phyloP scores from a whole-genome alignment of 2,797 vertebrate species.

The Neopelma chrysocephalum region DNA sequence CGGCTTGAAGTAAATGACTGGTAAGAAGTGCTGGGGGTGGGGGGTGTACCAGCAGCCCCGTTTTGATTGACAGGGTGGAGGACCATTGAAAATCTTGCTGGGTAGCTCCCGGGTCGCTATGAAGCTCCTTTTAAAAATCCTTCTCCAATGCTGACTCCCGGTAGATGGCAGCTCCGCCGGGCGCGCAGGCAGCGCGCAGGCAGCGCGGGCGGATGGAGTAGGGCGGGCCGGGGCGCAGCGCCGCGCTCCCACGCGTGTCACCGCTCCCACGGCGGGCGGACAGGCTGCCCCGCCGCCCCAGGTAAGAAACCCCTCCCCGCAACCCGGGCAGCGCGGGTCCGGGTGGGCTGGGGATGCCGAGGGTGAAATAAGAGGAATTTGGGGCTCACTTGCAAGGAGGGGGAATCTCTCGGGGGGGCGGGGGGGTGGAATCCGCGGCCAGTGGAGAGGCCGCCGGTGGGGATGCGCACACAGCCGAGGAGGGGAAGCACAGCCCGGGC shows the following conservation, averaged over 20 bases:
- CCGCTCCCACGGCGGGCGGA: constrained; percentile 6
- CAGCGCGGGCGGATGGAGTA: constrained; percentile 19
- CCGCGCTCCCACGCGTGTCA: constrained; percentile 28
- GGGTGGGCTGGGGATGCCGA: not conserved
- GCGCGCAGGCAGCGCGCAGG: constrained; percentile 54
- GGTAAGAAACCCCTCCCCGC: not conserved
- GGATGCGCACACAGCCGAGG: not conserved
- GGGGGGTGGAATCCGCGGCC: not conserved
- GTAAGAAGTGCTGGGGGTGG: not conserved
- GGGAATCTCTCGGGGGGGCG: not conserved
- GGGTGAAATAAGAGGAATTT: not conserved
- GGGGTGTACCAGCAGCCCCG: constrained; percentile 6
- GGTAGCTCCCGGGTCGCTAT: constrained; percentile 74
- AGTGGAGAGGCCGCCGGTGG: not conserved
- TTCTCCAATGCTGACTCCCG: constrained; percentile 76
- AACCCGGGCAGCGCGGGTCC: not conserved
- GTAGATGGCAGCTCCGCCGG: constrained; percentile 82
- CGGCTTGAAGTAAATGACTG: constrained; percentile 58
- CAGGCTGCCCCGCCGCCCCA: not conserved
- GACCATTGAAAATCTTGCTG: constrained; percentile 77
- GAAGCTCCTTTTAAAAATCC: constrained; percentile 89
- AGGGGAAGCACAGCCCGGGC: not conserved
- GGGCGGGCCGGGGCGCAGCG: constrained; percentile 17
- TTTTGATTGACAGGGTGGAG: constrained; percentile 84
- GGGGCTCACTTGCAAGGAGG: not conserved